Conservation (phyloP, 2,888 invertebrate species). For the Dichetophora obliterata region DNA sequence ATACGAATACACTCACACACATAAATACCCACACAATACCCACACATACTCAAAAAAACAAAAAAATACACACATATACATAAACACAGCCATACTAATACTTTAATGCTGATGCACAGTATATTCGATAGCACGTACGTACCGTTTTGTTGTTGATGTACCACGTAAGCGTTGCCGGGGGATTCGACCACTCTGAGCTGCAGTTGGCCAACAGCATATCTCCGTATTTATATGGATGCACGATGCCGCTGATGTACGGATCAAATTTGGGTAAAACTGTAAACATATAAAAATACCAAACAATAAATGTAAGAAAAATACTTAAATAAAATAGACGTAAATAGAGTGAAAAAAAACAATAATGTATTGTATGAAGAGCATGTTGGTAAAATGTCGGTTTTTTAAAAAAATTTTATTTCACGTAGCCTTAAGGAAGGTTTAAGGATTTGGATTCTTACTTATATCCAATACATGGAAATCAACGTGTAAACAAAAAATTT, state of each 20-base stretch:
- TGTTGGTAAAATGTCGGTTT: background rate
- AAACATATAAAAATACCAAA: constrained; percentile 46
- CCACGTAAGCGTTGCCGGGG: constrained; percentile 67
- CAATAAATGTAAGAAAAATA: background rate
- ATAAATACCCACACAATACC: background rate
- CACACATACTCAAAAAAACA: background rate
- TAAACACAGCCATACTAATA: background rate
- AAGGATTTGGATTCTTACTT: background rate
- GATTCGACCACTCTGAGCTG: constrained; percentile 69
- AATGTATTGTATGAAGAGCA: no score
- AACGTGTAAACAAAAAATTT: no score
- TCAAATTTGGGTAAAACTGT: constrained; percentile 68
- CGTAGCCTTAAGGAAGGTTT: background rate
- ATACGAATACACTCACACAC: background rate
- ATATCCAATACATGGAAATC: background rate
- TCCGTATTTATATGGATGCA: constrained; percentile 65
- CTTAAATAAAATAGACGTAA: background rate
- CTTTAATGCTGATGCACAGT: background rate
- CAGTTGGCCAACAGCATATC: constrained; percentile 68
- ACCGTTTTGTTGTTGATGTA: constrained; percentile 70
- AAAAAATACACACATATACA: background rate
- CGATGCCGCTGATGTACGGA: constrained; percentile 66
- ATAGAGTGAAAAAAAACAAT: no score
- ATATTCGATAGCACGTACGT: constrained; percentile 35
- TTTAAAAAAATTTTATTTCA: background rate